Base-by-base conservation (phyloP, 2,797 vertebrate genomes). In the Cheirogaleus major region DNA sequence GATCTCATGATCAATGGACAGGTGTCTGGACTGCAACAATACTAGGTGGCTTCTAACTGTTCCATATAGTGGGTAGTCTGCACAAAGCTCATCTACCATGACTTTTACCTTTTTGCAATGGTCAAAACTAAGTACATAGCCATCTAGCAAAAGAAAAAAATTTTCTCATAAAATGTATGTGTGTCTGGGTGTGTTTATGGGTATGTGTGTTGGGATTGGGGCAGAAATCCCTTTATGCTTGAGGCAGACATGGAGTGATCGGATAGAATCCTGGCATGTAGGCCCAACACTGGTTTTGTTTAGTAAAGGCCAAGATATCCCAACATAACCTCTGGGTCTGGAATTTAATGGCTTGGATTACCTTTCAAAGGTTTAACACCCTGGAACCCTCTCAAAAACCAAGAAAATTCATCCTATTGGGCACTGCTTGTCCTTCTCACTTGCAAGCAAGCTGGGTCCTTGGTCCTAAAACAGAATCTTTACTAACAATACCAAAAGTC, bases 351-450 rank as follows among this genome's bases (percentile, higher is more conserved):
- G 65, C 48, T 57, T 90, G 63, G 89, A 61, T 93, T 95, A 86
- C 84, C 88, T 95, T 96, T 95, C 81, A 96, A 92, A 92, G 89
- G 63, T 95, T 92, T 89, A 92, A 79, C 0, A 1, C 88, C 55
- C 35, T 82, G 81, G 85, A 95, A 75, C 38, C 48, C 25, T 95
- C 85, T 92, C 69, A 95, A 35, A 91, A 89, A 35, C 18, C 70
- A 81, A 75, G 89, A 93, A 80, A 94, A 82, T 93, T 59, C 85
- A 88, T 90, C 57, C 45, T 82, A 57, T 78, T 76, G 75, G 55
- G 48, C 41, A 89, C 61, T 85, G 57, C 50, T 80, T 81, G 57
- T 90, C 79, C 82, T 89, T 83, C 67, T 89, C 67, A 32, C 55
- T 87, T 89, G 76, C 27, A 93, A 61, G 48, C 38, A 82, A 90